These are phyloP conservation scores for Drosophila ohnishii DNA, from an alignment of 1,140 invertebrate genomes.

Conservation along the genomic window DNA sequence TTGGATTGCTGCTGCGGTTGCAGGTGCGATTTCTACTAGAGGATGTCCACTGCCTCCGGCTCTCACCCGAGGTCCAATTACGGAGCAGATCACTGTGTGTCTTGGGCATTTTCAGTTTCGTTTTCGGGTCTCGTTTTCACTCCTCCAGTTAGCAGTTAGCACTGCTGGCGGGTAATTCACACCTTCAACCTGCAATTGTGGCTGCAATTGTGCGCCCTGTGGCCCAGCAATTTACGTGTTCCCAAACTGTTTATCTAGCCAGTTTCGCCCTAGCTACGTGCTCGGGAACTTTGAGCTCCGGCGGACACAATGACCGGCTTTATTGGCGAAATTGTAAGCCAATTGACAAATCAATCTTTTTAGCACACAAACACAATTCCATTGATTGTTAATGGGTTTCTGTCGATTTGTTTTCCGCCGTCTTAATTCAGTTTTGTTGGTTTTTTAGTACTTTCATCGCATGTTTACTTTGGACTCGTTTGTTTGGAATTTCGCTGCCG, in stretches of 20 bases:
- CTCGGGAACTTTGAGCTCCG: slow-evolving; percentile 24
- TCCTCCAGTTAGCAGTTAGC: slow-evolving; percentile 46
- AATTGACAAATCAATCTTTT: slow-evolving; percentile 61
- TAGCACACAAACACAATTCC: slow-evolving; percentile 74
- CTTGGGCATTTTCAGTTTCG: slow-evolving; percentile 55
- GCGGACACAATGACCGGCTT: slow-evolving; percentile 38
- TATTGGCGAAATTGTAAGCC: slow-evolving; percentile 56
- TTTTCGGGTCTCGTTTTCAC: slow-evolving; percentile 36
- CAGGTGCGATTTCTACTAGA: slow-evolving; percentile 71
- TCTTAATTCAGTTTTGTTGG: slow-evolving; percentile 30
- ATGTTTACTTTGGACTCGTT: slow-evolving; percentile 41
- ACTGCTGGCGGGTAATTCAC: slow-evolving; percentile 47
- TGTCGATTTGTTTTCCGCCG: slow-evolving; percentile 13
- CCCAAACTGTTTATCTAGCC: slow-evolving; percentile 33
- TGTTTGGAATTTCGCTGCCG: slow-evolving; percentile 74
- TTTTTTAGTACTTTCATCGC: slow-evolving; percentile 62
- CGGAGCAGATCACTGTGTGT: slow-evolving; percentile 38
- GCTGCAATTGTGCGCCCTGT: slow-evolving; percentile 7
- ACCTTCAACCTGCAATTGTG: slow-evolving; percentile 53
- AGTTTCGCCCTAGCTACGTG: slow-evolving; percentile 45
- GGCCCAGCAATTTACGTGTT: slow-evolving; percentile 45
- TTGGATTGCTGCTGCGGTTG: slow-evolving; percentile 17
- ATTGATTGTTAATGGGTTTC: slow-evolving; percentile 46
- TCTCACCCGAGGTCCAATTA: slow-evolving; percentile 71
- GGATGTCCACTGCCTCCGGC: slow-evolving; percentile 62